These are phyloP conservation scores for Parnassius mnemosyne DNA, from an alignment of 2,888 invertebrate genomes.

Conservation along the genomic window DNA sequence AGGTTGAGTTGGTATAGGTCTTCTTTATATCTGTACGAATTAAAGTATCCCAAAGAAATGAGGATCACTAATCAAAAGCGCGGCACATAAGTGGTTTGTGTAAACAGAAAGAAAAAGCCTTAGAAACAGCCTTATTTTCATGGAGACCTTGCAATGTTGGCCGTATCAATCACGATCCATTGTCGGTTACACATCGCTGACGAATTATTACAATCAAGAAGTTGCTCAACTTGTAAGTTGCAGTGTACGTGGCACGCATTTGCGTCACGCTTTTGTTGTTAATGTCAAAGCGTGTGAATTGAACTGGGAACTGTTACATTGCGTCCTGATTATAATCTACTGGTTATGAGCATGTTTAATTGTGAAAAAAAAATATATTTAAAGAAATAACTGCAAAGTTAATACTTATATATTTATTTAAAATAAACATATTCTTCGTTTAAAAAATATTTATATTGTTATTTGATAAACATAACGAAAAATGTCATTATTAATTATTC, in stretches of 20 bases:
- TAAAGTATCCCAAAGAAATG: background rate
- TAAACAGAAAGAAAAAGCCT: too few relatives aligned
- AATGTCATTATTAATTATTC: too few relatives aligned
- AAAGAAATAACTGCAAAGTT: too few relatives aligned
- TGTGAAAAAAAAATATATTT: too few relatives aligned
- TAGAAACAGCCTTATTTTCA: slow-evolving; percentile 7
- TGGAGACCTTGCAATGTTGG: slow-evolving; percentile 13
- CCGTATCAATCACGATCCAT: slow-evolving; percentile 27
- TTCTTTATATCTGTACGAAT: background rate
- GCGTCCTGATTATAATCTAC: slow-evolving; percentile 27
- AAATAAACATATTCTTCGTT: too few relatives aligned
- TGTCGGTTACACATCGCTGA: slow-evolving; percentile 27
- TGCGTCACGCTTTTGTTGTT: slow-evolving; percentile 42
- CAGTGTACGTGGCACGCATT: slow-evolving; percentile 44
- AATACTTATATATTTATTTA: too few relatives aligned
- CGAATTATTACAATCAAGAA: slow-evolving; percentile 30
- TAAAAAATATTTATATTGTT: too few relatives aligned
- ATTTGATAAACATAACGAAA: too few relatives aligned
- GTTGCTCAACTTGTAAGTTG: slow-evolving; percentile 46
- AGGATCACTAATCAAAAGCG: slow-evolving; percentile 3
- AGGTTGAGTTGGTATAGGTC: background rate
- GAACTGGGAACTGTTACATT: slow-evolving; percentile 22
- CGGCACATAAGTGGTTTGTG: slow-evolving; percentile 7
- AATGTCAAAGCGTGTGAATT: slow-evolving; percentile 32
- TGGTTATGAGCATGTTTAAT: background rate